These are phyloP conservation scores for Escarpia spicata DNA, from an alignment of 2,888 invertebrate species.

Conservation along the genomic window DNA sequence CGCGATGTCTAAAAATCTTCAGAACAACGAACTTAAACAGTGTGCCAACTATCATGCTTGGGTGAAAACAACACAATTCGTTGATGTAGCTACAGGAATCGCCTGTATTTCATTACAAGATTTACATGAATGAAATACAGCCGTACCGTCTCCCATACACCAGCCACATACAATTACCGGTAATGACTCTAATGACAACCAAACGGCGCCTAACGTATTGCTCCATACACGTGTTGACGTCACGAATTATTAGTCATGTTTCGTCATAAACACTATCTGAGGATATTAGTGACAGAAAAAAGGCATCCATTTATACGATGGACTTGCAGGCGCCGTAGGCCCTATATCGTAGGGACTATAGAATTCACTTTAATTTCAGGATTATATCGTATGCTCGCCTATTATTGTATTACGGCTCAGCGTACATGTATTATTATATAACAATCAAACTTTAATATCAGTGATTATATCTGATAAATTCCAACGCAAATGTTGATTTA, in stretches of 20 bases:
- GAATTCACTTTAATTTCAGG: too few relatives aligned
- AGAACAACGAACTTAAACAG: too few relatives aligned
- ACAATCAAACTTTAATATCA: too few relatives aligned
- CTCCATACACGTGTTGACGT: not conserved
- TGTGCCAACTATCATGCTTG: too few relatives aligned
- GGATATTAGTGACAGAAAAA: not conserved
- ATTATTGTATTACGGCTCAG: too few relatives aligned
- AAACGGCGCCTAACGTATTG: not conserved
- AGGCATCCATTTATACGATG: not conserved
- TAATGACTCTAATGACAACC: constrained; percentile 18
- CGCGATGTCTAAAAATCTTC: too few relatives aligned
- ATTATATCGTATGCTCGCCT: too few relatives aligned
- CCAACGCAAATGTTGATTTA: too few relatives aligned
- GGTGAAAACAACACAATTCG: not conserved
- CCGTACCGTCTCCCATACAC: not conserved
- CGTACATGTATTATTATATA: too few relatives aligned
- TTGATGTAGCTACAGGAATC: not conserved
- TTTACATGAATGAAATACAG: not conserved
- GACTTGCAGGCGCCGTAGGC: too few relatives aligned
- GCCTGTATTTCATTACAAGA: not conserved
- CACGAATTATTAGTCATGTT: not conserved
- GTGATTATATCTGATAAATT: too few relatives aligned
- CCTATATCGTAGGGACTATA: too few relatives aligned
- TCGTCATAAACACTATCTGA: not conserved
- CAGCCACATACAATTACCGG: not conserved